Evolutionary conservation across 2,797 vertebrate species (phyloP).

Genomic region (Hypotaenidia philippensis): DNA sequence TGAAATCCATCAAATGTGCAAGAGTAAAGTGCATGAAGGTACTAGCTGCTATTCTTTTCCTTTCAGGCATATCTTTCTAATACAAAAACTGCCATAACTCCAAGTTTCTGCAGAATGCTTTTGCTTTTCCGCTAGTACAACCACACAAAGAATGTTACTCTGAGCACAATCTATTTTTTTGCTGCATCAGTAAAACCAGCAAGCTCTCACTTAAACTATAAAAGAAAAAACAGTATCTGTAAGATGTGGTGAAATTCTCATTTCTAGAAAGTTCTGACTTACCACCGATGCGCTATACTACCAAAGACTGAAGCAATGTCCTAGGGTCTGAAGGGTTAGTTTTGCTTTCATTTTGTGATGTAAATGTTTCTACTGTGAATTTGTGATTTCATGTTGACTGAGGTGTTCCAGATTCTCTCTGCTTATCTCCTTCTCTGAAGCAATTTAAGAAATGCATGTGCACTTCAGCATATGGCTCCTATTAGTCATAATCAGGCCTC

Average conservation of each 20-base stretch:
- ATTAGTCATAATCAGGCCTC: not conserved
- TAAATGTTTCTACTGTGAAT: not conserved
- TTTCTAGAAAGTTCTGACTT: not conserved
- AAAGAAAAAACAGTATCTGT: not conserved
- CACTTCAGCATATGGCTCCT: not conserved
- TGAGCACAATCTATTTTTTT: not conserved
- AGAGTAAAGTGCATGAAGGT: not conserved
- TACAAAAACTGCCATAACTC: accelerated
- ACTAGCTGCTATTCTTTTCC: not conserved
- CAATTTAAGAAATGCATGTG: not conserved
- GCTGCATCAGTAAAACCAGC: not conserved
- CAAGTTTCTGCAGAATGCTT: not conserved
- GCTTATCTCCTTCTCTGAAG: not conserved
- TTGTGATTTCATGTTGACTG: not conserved
- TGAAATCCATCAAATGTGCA: not conserved
- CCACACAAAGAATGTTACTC: not conserved
- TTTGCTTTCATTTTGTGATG: not conserved
- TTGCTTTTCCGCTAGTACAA: not conserved
- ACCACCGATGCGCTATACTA: not conserved
- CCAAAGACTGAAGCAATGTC: not conserved
- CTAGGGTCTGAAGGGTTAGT: not conserved
- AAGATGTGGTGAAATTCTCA: not conserved
- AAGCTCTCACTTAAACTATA: not conserved
- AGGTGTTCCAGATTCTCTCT: not conserved
- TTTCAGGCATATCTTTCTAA: not conserved